Conservation (phyloP, 2,113 vertebrate genomes). For the Herpailurus yagouaroundi region DNA sequence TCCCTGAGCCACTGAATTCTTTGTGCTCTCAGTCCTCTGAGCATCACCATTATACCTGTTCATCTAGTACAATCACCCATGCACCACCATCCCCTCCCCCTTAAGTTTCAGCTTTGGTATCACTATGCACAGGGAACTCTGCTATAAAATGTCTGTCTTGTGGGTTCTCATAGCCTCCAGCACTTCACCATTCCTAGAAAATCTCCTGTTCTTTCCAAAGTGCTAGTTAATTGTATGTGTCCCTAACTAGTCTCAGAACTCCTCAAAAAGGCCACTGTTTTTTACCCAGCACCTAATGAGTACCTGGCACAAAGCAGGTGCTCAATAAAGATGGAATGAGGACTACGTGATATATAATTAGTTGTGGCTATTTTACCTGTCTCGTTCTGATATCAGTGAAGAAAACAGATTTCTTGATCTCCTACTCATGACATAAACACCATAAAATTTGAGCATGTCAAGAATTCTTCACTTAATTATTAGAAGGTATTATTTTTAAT, state of each 20-base stretch:
- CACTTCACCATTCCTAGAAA: background rate
- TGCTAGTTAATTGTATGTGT: background rate
- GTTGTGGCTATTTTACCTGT: background rate
- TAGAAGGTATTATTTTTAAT: background rate
- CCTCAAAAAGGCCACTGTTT: background rate
- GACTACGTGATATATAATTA: background rate
- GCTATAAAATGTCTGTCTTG: background rate
- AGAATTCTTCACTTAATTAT: background rate
- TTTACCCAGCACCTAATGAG: background rate
- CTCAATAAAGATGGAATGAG: background rate
- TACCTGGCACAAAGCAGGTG: background rate
- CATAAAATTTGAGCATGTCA: slow-evolving; percentile 45
- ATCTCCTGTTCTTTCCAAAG: background rate
- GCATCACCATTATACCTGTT: fast-evolving
- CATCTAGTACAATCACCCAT: no score
- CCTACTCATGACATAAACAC: slow-evolving; percentile 19
- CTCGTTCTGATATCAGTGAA: background rate
- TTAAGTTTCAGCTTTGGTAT: background rate
- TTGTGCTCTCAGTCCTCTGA: background rate
- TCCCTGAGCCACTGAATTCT: background rate
- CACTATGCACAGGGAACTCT: background rate
- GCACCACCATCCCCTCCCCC: background rate
- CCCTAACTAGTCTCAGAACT: background rate
- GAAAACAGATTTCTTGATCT: slow-evolving; percentile 20
- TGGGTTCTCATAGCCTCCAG: background rate